Evolutionary conservation across 2,797 vertebrate species (phyloP).

Genomic region (Rhincodon typus): DNA sequence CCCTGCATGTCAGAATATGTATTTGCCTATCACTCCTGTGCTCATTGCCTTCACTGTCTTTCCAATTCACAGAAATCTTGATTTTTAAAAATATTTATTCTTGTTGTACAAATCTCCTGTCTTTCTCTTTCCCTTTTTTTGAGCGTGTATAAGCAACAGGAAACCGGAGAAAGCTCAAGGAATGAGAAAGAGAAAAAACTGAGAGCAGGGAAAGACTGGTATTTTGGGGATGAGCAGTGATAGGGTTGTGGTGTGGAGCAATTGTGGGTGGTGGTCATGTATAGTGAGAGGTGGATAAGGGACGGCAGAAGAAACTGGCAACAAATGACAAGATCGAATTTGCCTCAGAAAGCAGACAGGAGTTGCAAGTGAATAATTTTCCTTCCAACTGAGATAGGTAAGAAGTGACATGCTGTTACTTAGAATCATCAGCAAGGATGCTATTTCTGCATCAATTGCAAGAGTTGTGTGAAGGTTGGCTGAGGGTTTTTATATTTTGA

Average conservation of each 20-base stretch:
- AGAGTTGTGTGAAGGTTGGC: background rate
- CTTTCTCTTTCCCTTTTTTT: background rate
- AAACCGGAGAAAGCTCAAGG: background rate
- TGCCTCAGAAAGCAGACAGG: background rate
- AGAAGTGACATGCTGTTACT: background rate
- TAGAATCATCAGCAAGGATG: background rate
- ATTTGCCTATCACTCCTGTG: background rate
- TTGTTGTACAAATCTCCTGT: background rate
- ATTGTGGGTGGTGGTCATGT: background rate
- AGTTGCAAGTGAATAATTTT: background rate
- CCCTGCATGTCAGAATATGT: background rate
- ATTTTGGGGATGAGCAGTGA: background rate
- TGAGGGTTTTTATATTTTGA: background rate
- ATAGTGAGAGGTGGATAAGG: background rate
- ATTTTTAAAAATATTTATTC: background rate
- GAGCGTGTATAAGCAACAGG: background rate
- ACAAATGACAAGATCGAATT: background rate
- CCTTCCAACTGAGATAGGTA: background rate
- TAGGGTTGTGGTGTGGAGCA: background rate
- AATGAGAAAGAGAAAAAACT: too few species aligned
- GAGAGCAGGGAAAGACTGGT: background rate
- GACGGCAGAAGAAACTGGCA: background rate
- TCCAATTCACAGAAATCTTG: background rate
- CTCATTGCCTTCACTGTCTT: background rate
- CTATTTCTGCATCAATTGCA: background rate